Conservation (phyloP, 2,888 invertebrate species). For the Aporophyla lueneburgensis region DNA sequence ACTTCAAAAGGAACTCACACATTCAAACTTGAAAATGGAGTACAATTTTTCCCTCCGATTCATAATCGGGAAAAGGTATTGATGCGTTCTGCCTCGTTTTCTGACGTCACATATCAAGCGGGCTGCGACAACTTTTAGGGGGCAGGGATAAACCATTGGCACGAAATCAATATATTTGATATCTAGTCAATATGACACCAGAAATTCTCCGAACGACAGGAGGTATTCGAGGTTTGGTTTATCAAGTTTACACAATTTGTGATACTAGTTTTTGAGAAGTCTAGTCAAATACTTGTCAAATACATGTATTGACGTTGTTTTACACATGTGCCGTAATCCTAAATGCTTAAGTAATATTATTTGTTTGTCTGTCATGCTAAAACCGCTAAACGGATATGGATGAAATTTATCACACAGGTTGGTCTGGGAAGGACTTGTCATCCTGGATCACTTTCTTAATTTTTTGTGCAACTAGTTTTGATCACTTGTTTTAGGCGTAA, state of each 20-base stretch:
- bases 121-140: neutral
- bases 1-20: constrained; percentile 11
- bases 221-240: neutral
- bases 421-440: too few relatives aligned
- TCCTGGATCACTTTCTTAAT: too few relatives aligned
- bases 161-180: neutral
- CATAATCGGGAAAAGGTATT: constrained; percentile 32
- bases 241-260: neutral
- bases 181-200: too few relatives aligned
- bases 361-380: too few relatives aligned
- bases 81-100: constrained; percentile 14
- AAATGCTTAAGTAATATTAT: too few relatives aligned
- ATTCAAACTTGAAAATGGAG: constrained; percentile 11
- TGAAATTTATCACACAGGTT: too few relatives aligned
- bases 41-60: neutral
- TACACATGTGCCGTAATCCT: too few relatives aligned
- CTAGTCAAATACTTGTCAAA: neutral
- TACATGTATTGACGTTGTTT: too few relatives aligned
- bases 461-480: neutral
- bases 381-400: too few relatives aligned
- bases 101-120: constrained; percentile 27
- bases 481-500: neutral
- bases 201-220: neutral
- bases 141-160: neutral
- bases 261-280: neutral